Evolutionary conservation across 2,888 invertebrate genomes (phyloP).

Genomic region (Euclidia mi): DNA sequence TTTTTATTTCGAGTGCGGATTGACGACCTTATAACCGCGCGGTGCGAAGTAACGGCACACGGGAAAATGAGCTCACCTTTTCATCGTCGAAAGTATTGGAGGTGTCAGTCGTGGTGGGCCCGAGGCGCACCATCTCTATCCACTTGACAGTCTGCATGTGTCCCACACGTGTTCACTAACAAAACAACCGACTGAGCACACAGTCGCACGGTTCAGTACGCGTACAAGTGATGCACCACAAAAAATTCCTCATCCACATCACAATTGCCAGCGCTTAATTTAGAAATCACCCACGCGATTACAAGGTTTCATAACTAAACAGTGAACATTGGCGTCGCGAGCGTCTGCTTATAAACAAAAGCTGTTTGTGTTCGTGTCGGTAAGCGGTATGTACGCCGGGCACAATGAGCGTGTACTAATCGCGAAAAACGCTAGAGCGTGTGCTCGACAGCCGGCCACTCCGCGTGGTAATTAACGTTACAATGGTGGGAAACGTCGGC

Average conservation of each 20-base stretch:
- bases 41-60: slow-evolving; percentile 59
- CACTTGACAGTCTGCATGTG: slow-evolving; percentile 86
- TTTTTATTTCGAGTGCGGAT: slow-evolving; percentile 20
- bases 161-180: slow-evolving; percentile 56
- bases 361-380: slow-evolving; percentile 65
- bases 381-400: slow-evolving; percentile 59
- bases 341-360: slow-evolving; percentile 81
- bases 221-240: slow-evolving; percentile 61
- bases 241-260: slow-evolving; percentile 71
- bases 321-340: slow-evolving; percentile 69
- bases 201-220: slow-evolving; percentile 39
- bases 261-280: slow-evolving; percentile 76
- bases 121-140: slow-evolving; percentile 86
- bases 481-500: slow-evolving; percentile 39
- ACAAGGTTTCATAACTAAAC: slow-evolving; percentile 79
- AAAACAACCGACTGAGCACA: slow-evolving; percentile 49
- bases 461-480: slow-evolving; percentile 44
- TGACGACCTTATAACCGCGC: slow-evolving; percentile 16
- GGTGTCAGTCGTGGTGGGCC: slow-evolving; percentile 71
- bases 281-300: slow-evolving; percentile 82
- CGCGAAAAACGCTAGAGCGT: slow-evolving; percentile 58
- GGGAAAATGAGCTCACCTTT: slow-evolving; percentile 73
- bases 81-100: slow-evolving; percentile 78
- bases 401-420: slow-evolving; percentile 67
- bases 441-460: slow-evolving; percentile 52